A percentile compares a stretch with the other conserved stretches of the same genome.
phyloP scores from a whole-genome alignment of 2,888 invertebrate species.

The Cyclophora punctaria region DNA sequence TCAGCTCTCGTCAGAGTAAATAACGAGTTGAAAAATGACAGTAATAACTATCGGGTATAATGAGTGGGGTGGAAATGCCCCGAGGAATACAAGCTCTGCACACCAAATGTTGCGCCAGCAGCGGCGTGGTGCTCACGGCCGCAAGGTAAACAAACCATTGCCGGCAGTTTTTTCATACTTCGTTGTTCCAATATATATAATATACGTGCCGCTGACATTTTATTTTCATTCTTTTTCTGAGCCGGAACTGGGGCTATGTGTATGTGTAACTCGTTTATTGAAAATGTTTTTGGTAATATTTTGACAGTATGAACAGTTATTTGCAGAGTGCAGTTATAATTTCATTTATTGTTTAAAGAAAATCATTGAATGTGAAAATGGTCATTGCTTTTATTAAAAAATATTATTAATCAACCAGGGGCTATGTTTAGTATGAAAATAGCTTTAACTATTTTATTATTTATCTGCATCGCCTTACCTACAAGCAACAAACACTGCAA shows the following conservation, averaged over 20 bases:
- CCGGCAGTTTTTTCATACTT: constrained; percentile 20
- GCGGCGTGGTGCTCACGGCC: constrained; percentile 23
- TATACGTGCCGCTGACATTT: constrained; percentile 13
- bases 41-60: constrained; percentile 73
- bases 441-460: too few relatives aligned
- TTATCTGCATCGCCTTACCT: too few relatives aligned
- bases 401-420: too few relatives aligned
- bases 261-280: not conserved
- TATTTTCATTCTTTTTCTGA: constrained; percentile 10
- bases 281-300: not conserved
- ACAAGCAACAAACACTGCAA: too few relatives aligned
- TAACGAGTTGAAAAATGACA: constrained; percentile 76
- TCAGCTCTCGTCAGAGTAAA: constrained; percentile 71
- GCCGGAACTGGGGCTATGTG: constrained; percentile 1
- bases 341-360: too few relatives aligned
- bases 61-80: constrained; percentile 71
- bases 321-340: too few relatives aligned
- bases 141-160: constrained; percentile 52
- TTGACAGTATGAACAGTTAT: not conserved
- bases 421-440: too few relatives aligned
- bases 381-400: too few relatives aligned
- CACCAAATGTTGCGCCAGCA: constrained; percentile 60
- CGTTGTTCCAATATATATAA: constrained; percentile 24
- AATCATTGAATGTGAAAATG: too few relatives aligned
- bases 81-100: constrained; percentile 58